These are phyloP conservation scores for cattle (Bos taurus) DNA, from an alignment of 2,113 vertebrate genomes.

Conservation along the genomic window ARS-UCD2.0 NC_037328.1:29245501-29246000, in stretches of 20 bases:
- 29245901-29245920: not conserved
- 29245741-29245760: not conserved
- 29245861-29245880: not conserved
- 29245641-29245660: not conserved
- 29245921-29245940: not conserved
- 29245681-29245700: not conserved
- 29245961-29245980: not conserved
- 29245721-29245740: not conserved
- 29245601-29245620: not conserved
- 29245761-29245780: not conserved
- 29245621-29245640: not conserved
- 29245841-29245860: not conserved
- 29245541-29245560: not conserved
- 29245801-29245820: not conserved
- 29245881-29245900: not conserved
- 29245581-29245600: not conserved
- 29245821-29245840: not conserved
- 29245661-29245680: not conserved
- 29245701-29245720: not conserved
- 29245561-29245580: not conserved
- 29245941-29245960: not conserved
- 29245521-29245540: not conserved
- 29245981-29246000: not conserved
- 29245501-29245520: accelerated
- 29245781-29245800: not conserved